Evolutionary conservation across 30 jellyfish, hydroid and myxozoan genomes (phyloP).

Genomic region (Aurelia aurita complex sp. Pacific): DNA sequence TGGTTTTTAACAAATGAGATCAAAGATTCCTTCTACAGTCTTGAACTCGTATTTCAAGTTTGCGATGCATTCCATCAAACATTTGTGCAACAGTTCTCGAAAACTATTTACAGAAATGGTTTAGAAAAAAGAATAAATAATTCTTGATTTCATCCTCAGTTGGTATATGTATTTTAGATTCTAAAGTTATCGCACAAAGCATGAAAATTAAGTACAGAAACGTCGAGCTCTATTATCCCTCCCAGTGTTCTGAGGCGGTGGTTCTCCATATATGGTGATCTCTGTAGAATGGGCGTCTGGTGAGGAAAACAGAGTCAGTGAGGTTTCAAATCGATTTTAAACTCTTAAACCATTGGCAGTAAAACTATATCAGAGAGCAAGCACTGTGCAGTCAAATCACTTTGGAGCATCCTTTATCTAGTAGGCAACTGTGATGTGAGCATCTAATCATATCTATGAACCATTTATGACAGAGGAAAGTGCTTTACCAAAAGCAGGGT

Average conservation of each 20-base stretch:
- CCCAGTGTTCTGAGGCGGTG: not conserved
- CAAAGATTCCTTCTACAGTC: not conserved
- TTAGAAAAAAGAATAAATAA: not conserved
- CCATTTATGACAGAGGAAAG: too few relatives aligned
- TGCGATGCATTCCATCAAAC: not conserved
- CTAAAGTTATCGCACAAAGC: not conserved
- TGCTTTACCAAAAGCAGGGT: too few relatives aligned
- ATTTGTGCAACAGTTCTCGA: constrained; percentile 33
- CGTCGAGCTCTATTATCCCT: not conserved
- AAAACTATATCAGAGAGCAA: too few relatives aligned
- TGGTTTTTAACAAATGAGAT: constrained; percentile 19
- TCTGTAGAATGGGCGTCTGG: too few relatives aligned
- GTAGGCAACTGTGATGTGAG: too few relatives aligned
- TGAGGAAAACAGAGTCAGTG: too few relatives aligned
- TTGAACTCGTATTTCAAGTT: too few relatives aligned
- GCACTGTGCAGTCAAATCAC: too few relatives aligned
- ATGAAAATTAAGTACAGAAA: not conserved
- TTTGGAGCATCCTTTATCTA: too few relatives aligned
- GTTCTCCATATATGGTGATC: not conserved
- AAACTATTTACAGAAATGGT: not conserved
- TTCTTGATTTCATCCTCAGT: not conserved
- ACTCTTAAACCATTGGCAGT: too few relatives aligned
- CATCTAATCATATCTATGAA: too few relatives aligned
- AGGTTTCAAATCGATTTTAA: too few relatives aligned
- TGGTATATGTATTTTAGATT: not conserved